Conservation (phyloP, 2,797 vertebrate genomes). For the Aulostomus chinensis region DNA sequence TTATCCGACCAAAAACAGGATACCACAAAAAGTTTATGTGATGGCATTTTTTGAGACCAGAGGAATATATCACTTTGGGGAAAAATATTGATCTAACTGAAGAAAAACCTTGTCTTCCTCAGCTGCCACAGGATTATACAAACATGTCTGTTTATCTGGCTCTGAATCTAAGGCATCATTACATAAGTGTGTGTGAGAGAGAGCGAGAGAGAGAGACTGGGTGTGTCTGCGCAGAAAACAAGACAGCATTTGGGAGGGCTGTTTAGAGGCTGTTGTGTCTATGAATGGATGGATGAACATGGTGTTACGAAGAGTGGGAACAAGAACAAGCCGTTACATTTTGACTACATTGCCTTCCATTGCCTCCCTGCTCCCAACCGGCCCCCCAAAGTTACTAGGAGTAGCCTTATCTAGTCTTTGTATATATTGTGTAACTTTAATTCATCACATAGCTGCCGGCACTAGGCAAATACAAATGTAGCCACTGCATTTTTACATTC, state of each 20-base stretch:
- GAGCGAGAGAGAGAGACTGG: not conserved
- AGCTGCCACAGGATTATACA: conserved; percentile 47
- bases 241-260: conserved; percentile 21
- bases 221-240: conserved; percentile 19
- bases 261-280: conserved; percentile 19
- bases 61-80: no score
- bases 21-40: no score
- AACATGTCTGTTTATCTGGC: conserved; percentile 55
- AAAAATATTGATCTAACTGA: conserved; percentile 24
- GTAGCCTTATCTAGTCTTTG: no score
- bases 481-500: no score
- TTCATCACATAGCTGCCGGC: no score
- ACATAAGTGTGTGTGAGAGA: conserved; percentile 30
- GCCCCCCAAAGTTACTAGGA: no score
- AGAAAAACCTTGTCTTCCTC: conserved; percentile 20
- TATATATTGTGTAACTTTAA: no score
- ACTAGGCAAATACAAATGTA: no score
- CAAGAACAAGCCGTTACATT: conserved; percentile 18
- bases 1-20: no score
- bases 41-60: no score
- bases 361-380: no score
- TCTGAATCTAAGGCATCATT: conserved; percentile 47
- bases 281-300: conserved; percentile 17
- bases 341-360: conserved; percentile 12
- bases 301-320: not conserved